Percentiles rank a stretch among this genome's conserved stretches.
phyloP scores from a whole-genome alignment of 2,888 invertebrate species.

The Chymomyza amoena region DNA sequence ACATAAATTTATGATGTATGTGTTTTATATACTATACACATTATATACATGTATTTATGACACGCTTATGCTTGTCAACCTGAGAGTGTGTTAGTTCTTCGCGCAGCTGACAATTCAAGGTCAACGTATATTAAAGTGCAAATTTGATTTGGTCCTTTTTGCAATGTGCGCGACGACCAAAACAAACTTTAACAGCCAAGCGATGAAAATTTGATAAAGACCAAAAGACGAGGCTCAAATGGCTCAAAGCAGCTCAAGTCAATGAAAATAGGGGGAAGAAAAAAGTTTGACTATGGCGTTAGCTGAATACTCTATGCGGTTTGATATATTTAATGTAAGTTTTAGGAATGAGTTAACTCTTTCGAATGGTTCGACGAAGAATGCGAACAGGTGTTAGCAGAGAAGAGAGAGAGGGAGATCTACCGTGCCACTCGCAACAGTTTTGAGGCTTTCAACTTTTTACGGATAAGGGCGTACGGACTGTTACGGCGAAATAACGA shows the following conservation, averaged over 20 bases:
- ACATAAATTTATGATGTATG: background rate
- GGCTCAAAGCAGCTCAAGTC: slow-evolving; percentile 10
- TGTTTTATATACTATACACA: background rate
- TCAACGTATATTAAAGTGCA: slow-evolving; percentile 65
- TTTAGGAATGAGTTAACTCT: too few species aligned
- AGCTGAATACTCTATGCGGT: background rate
- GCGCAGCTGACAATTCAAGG: slow-evolving; percentile 46
- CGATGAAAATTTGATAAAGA: slow-evolving; percentile 59
- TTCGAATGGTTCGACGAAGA: too few species aligned
- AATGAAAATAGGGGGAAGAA: slow-evolving; percentile 9
- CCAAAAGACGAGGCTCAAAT: background rate
- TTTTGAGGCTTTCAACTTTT: too few species aligned
- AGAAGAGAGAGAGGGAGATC: too few species aligned
- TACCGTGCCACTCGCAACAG: too few species aligned
- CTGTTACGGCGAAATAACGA: too few species aligned
- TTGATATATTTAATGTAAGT: background rate
- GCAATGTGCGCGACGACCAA: background rate
- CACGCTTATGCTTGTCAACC: background rate
- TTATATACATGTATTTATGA: background rate
- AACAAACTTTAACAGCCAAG: slow-evolving; percentile 36
- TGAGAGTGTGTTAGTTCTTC: background rate
- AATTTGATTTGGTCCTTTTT: slow-evolving; percentile 56
- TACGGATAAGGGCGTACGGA: too few species aligned
- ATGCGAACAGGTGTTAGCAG: too few species aligned
- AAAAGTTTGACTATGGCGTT: background rate